Conservation (phyloP, 2,113 vertebrate species). For the Perca fluviatilis region DNA sequence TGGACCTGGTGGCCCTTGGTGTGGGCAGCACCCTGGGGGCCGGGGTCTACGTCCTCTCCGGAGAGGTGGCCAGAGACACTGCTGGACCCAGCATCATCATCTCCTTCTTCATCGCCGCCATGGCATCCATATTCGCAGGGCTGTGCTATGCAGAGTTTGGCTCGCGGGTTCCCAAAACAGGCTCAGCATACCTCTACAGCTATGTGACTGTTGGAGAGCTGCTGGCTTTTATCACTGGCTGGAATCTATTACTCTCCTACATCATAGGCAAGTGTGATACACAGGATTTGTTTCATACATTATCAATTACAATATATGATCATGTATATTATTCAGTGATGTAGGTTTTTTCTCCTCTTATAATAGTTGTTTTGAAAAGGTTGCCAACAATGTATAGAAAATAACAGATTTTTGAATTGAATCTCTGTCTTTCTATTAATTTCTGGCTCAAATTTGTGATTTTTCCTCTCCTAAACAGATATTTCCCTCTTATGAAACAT, state of each 20-base stretch:
- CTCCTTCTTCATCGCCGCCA: constrained; percentile 89
- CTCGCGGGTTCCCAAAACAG: constrained; percentile 87
- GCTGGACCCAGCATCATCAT: constrained; percentile 89
- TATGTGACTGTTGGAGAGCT: constrained; percentile 90
- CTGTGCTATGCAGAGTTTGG: constrained; percentile 90
- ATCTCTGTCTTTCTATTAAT: background rate
- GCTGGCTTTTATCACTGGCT: constrained; percentile 89
- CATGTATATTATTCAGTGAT: background rate
- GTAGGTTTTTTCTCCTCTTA: background rate
- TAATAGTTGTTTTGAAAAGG: background rate
- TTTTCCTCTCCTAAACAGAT: background rate
- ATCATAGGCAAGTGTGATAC: constrained; percentile 83
- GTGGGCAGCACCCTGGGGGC: constrained; percentile 91
- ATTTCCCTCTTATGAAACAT: constrained; percentile 11
- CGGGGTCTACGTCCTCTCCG: constrained; percentile 89
- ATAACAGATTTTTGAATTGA: background rate
- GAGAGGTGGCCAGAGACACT: constrained; percentile 87
- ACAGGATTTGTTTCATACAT: background rate
- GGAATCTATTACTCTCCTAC: constrained; percentile 92
- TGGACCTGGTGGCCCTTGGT: constrained; percentile 88
- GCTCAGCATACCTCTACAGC: constrained; percentile 92
- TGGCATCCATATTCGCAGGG: constrained; percentile 88
- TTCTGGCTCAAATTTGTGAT: background rate
- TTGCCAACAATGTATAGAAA: background rate
- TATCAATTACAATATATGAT: background rate